These are phyloP conservation scores for Lordiphosa andalusiaca DNA, from an alignment of 2,888 invertebrate genomes.

Conservation along the genomic window DNA sequence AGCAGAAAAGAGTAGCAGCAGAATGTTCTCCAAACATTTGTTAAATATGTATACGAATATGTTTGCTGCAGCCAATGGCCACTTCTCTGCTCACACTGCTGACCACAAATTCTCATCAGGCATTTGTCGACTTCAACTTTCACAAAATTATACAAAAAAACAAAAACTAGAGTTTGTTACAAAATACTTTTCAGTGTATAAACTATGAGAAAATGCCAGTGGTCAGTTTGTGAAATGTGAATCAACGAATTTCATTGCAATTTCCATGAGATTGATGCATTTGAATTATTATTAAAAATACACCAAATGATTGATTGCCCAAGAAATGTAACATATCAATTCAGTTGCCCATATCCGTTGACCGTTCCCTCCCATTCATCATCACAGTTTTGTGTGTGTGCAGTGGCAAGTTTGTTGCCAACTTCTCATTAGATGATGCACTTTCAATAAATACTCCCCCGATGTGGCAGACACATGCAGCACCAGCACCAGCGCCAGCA, in stretches of 20 bases:
- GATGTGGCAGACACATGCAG: slow-evolving; percentile 63
- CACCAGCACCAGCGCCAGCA: slow-evolving; percentile 26
- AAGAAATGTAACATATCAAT: neutral
- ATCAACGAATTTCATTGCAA: slow-evolving; percentile 15
- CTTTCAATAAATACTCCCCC: slow-evolving; percentile 56
- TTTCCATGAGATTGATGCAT: slow-evolving; percentile 17
- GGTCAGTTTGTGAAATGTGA: slow-evolving; percentile 2
- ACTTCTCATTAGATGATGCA: slow-evolving; percentile 63
- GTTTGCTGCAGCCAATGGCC: no score
- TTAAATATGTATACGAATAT: no score
- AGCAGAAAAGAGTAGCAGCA: no score
- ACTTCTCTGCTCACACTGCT: no score
- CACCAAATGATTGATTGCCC: neutral
- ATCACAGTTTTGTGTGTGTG: slow-evolving; percentile 7
- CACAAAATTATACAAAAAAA: no score
- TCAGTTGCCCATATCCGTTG: no score
- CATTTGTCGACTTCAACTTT: no score
- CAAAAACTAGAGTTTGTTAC: no score
- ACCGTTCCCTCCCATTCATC: no score
- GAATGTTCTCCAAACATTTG: no score
- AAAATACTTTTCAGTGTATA: no score
- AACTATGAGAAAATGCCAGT: neutral
- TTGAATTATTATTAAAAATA: slow-evolving; percentile 4
- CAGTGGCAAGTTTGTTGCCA: slow-evolving; percentile 16
- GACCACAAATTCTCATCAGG: no score